Percentiles rank a stretch among this genome's conserved stretches.
Conservation (phyloP, 2,888 invertebrate genomes). For the Habroteleia sp. region DNA sequence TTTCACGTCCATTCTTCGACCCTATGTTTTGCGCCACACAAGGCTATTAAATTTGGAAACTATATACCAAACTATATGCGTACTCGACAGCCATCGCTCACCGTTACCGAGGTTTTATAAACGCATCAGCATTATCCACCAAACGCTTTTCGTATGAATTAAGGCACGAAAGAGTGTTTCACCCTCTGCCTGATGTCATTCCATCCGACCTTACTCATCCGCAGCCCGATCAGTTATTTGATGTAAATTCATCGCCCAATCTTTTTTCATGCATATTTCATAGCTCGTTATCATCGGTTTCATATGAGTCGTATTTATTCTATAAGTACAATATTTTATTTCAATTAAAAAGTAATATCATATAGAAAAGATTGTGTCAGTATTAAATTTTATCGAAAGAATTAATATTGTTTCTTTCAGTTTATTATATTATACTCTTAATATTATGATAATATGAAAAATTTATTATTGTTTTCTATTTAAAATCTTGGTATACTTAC, state of each 20-base stretch:
- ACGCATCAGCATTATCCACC: constrained; percentile 76
- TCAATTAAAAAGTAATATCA: no score
- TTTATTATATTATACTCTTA: no score
- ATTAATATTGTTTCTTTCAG: no score
- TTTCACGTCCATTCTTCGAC: constrained; percentile 59
- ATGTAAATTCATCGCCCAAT: constrained; percentile 1
- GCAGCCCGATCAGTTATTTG: neutral
- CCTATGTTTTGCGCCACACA: constrained; percentile 67
- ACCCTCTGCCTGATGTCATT: constrained; percentile 17
- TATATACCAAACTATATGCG: constrained; percentile 68
- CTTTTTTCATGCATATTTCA: constrained; percentile 3
- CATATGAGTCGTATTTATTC: no score
- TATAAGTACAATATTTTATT: no score
- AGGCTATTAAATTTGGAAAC: constrained; percentile 78
- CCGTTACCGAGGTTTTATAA: constrained; percentile 73
- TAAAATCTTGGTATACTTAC: no score
- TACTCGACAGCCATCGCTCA: constrained; percentile 58
- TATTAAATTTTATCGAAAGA: no score
- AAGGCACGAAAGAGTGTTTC: constrained; percentile 36
- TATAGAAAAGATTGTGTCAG: no score
- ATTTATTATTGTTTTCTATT: no score
- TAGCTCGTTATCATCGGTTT: no score
- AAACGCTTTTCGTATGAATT: constrained; percentile 56
- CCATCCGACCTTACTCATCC: neutral
- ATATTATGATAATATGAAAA: no score